Percentiles rank a stretch among this genome's conserved stretches.
Conservation (phyloP, 2,113 vertebrate genomes). For the Alces alces region DNA sequence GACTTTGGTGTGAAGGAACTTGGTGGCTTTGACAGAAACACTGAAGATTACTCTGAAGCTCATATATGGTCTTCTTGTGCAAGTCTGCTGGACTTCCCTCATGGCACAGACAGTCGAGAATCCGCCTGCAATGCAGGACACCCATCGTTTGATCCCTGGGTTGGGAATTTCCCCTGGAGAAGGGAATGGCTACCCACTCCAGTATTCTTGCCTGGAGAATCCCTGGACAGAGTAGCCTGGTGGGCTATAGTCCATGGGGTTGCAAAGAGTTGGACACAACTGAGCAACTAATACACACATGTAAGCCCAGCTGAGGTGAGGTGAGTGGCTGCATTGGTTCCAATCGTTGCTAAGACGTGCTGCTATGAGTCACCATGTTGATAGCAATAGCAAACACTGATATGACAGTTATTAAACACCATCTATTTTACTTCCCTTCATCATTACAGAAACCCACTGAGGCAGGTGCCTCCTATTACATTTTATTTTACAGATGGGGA, state of each 20-base stretch:
- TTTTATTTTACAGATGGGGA: background rate
- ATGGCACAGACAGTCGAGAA: background rate
- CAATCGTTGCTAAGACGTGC: rapidly evolving
- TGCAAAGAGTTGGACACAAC: background rate
- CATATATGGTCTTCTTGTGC: rapidly evolving
- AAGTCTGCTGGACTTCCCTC: background rate
- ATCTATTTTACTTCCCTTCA: background rate
- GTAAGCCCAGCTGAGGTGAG: rapidly evolving
- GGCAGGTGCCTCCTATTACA: background rate
- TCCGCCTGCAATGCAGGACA: background rate
- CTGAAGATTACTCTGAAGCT: too few species aligned
- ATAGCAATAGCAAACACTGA: background rate
- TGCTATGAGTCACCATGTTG: background rate
- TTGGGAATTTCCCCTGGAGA: background rate
- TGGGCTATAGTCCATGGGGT: background rate
- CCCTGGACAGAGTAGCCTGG: background rate
- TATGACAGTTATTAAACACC: background rate
- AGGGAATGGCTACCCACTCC: background rate
- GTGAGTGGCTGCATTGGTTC: rapidly evolving
- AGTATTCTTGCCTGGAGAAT: background rate
- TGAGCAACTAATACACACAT: background rate
- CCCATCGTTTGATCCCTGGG: background rate
- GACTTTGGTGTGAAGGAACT: background rate
- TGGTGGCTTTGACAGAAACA: background rate
- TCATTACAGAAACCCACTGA: background rate